Conservation (phyloP, 2,113 vertebrate species). For the Gulo gulo region DNA sequence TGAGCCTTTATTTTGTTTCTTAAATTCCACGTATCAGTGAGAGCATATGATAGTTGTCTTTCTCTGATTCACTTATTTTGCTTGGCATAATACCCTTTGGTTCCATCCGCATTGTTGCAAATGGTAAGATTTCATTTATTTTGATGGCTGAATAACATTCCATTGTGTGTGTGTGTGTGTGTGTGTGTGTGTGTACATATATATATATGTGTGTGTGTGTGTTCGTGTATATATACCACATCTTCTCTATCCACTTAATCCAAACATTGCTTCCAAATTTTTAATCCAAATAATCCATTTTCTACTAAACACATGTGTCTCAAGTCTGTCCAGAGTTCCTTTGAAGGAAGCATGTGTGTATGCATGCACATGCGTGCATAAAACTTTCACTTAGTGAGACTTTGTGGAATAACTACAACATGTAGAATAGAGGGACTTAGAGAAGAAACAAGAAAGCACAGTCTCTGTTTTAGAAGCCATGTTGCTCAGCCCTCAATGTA, state of each 20-base stretch:
- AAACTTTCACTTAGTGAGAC: background rate
- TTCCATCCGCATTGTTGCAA: background rate
- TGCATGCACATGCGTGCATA: background rate
- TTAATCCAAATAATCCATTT: conserved; percentile 6
- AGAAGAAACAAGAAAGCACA: background rate
- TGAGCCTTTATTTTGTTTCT: background rate
- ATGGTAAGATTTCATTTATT: background rate
- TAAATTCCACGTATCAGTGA: background rate
- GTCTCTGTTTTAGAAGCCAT: background rate
- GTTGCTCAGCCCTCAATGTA: background rate
- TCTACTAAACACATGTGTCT: background rate
- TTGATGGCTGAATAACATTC: background rate
- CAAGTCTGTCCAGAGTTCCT: background rate
- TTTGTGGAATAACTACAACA: background rate
- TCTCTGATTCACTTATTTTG: background rate
- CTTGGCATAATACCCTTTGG: background rate
- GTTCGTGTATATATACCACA: too few relatives aligned
- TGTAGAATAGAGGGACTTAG: background rate
- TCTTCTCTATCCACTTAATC: background rate
- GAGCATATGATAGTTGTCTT: background rate
- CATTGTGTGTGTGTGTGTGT: too few relatives aligned
- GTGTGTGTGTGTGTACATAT: too few relatives aligned
- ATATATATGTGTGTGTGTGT: too few relatives aligned
- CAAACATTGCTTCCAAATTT: background rate
- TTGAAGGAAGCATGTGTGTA: background rate